Evolutionary conservation across 2,888 invertebrate species (phyloP).

Genomic region (Parelbella ahira): DNA sequence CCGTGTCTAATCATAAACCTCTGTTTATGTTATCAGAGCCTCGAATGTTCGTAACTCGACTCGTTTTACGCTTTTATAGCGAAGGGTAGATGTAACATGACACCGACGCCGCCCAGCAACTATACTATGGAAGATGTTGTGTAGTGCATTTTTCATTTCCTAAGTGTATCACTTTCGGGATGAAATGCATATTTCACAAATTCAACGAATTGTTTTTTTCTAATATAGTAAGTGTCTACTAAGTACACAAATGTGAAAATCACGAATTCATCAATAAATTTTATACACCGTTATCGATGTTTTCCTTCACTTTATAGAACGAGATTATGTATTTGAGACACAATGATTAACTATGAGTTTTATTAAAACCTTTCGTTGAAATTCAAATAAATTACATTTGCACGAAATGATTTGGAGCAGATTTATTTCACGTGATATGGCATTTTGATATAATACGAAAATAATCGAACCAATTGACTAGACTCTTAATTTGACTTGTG

Average conservation of each 20-base stretch:
- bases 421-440: too few relatives aligned
- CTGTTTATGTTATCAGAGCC: constrained; percentile 35
- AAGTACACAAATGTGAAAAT: too few relatives aligned
- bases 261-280: too few relatives aligned
- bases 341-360: too few relatives aligned
- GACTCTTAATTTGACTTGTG: too few relatives aligned
- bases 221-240: constrained; percentile 17
- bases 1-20: constrained; percentile 8
- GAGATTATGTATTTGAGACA: too few relatives aligned
- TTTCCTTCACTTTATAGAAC: background rate
- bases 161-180: constrained; percentile 51
- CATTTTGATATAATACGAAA: too few relatives aligned
- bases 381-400: too few relatives aligned
- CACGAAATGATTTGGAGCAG: too few relatives aligned
- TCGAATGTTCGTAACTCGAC: constrained; percentile 62
- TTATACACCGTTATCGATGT: too few relatives aligned
- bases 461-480: too few relatives aligned
- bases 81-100: constrained; percentile 67
- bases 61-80: constrained; percentile 63
- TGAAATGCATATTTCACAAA: constrained; percentile 53
- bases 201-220: constrained; percentile 18
- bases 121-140: constrained; percentile 45
- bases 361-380: too few relatives aligned
- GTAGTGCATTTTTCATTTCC: constrained; percentile 64
- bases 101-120: constrained; percentile 56